Evolutionary conservation across 1,140 invertebrate genomes (phyloP).

Genomic region (Drosophila gunungcola): DNA sequence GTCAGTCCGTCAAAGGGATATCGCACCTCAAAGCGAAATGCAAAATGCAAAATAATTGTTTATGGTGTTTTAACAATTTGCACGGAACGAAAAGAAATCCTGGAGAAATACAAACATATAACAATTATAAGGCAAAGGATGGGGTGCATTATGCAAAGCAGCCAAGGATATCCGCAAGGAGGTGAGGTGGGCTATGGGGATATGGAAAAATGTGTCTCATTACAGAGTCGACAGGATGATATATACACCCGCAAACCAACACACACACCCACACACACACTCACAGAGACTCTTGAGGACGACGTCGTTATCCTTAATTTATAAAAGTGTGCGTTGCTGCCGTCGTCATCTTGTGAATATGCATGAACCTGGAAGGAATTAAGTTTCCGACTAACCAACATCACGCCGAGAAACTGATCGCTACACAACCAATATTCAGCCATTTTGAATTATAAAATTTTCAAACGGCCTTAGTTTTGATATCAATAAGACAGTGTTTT

Average conservation of each 20-base stretch:
- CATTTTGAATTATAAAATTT: no score
- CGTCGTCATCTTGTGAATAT: conserved; percentile 76
- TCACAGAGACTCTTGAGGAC: conserved; percentile 22
- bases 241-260: conserved; percentile 1
- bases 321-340: conserved; percentile 70
- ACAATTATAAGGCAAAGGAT: conserved; percentile 60
- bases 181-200: background rate
- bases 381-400: conserved; percentile 54
- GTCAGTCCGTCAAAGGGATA: conserved; percentile 45
- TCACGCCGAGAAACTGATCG: background rate
- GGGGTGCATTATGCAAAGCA: conserved; percentile 62
- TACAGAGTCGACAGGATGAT: conserved; percentile 47
- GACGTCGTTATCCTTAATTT: conserved; percentile 78
- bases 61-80: conserved; percentile 82
- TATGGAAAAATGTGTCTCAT: conserved; percentile 62
- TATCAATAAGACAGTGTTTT: no score
- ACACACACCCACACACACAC: conserved; percentile 2
- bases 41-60: conserved; percentile 83
- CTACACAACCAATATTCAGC: no score
- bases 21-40: conserved; percentile 69
- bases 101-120: conserved; percentile 59
- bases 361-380: conserved; percentile 77
- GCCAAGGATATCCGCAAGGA: conserved; percentile 44
- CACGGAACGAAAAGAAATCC: conserved; percentile 22
- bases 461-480: no score